phyloP scores from a whole-genome alignment of 2,113 vertebrate genomes.

The Orthonyx spaldingii region DNA sequence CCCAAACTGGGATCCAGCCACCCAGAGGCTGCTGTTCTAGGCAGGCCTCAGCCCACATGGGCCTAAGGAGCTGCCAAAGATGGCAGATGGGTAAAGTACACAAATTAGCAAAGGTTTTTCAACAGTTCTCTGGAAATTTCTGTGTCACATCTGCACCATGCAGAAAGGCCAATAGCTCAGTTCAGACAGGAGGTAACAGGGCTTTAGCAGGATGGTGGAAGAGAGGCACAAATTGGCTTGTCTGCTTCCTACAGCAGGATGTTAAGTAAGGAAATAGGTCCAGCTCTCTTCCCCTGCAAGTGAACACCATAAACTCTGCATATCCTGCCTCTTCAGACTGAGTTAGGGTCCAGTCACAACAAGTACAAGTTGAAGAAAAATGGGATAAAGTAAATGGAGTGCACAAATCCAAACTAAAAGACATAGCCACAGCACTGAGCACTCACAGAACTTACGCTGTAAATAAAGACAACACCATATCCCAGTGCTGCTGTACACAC shows the following conservation, averaged over 20 bases:
- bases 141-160: background rate
- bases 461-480: background rate
- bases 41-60: background rate
- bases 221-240: background rate
- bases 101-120: background rate
- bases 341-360: background rate
- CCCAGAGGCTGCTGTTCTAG: background rate
- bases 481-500: background rate
- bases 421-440: background rate
- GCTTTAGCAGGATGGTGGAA: background rate
- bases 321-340: background rate
- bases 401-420: background rate
- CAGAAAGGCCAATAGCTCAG: background rate
- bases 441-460: background rate
- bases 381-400: background rate
- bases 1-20: background rate
- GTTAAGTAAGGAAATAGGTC: background rate
- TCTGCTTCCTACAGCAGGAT: background rate
- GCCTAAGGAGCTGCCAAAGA: background rate
- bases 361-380: background rate
- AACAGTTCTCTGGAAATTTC: background rate
- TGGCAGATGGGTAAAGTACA: background rate
- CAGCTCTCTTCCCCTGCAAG: background rate
- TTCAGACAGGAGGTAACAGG: background rate
- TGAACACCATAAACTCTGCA: background rate